phyloP scores from a whole-genome alignment of 2,113 vertebrate species.

The Corydoras sp. region DNA sequence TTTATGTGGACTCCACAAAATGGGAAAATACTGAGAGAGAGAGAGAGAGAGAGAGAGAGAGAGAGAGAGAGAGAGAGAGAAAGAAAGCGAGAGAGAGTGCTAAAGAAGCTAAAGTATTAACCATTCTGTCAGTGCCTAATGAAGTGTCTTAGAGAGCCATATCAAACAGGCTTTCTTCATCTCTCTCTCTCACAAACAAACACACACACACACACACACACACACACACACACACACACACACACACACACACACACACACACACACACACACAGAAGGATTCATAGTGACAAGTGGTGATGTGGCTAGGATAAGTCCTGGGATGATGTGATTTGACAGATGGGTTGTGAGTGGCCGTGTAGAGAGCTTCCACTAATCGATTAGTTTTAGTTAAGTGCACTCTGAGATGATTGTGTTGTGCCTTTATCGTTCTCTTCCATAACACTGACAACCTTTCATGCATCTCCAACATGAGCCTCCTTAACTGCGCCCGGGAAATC shows the following conservation, averaged over 20 bases:
- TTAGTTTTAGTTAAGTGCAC: conserved; percentile 48
- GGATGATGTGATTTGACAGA: conserved; percentile 49
- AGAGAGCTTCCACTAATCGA: conserved; percentile 44
- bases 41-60: conserved; percentile 21
- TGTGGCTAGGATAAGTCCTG: conserved; percentile 33
- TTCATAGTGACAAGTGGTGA: conserved; percentile 43
- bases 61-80: conserved; percentile 29
- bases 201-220: no score
- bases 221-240: conserved; percentile 30
- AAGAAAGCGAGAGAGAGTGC: conserved; percentile 18
- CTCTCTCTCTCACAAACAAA: not conserved
- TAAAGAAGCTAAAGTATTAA: conserved; percentile 34
- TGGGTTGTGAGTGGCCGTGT: conserved; percentile 37
- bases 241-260: conserved; percentile 29
- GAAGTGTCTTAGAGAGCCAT: conserved; percentile 43
- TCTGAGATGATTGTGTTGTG: conserved; percentile 41
- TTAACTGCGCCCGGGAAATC: conserved; percentile 26
- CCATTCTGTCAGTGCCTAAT: conserved; percentile 43
- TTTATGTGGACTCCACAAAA: no score
- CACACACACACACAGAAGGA: conserved; percentile 12
- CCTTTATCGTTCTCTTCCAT: conserved; percentile 37
- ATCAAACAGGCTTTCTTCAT: conserved; percentile 49
- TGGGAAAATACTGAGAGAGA: conserved; percentile 2
- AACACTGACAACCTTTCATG: conserved; percentile 37
- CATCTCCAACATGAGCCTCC: conserved; percentile 31